A percentile compares a stretch with the other conserved stretches of the same genome.
phyloP scores from a whole-genome alignment of 2,113 vertebrate species.

The Protobothrops flavoviridis region DNA sequence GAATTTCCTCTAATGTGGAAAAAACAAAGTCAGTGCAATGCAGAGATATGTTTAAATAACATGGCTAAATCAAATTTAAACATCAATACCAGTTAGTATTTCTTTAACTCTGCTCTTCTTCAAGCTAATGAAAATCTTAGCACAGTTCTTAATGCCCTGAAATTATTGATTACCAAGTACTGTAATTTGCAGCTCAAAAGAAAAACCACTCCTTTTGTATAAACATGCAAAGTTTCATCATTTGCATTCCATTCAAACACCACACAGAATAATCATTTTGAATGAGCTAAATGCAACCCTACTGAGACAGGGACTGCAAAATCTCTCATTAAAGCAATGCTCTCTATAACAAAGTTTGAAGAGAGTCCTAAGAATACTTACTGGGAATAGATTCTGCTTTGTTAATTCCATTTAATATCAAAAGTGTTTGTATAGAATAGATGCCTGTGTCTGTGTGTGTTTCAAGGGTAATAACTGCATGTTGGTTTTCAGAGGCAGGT shows the following conservation, averaged over 20 bases:
- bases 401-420: slow-evolving; percentile 8
- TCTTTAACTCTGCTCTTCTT: slow-evolving; percentile 75
- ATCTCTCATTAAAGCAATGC: slow-evolving; percentile 29
- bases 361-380: slow-evolving; percentile 14
- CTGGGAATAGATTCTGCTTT: not conserved
- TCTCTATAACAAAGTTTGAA: slow-evolving; percentile 24
- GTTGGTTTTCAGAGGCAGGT: not conserved
- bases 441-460: not conserved
- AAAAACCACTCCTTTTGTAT: slow-evolving; percentile 35
- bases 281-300: slow-evolving; percentile 45
- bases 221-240: slow-evolving; percentile 47
- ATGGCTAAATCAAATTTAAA: slow-evolving; percentile 84
- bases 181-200: slow-evolving; percentile 79
- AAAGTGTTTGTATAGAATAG: not conserved
- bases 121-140: slow-evolving; percentile 80
- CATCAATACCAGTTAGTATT: slow-evolving; percentile 86
- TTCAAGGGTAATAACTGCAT: not conserved
- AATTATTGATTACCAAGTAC: slow-evolving; percentile 77
- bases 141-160: slow-evolving; percentile 54
- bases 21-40: slow-evolving; percentile 72
- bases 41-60: slow-evolving; percentile 74
- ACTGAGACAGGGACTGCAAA: slow-evolving; percentile 47
- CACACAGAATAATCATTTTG: slow-evolving; percentile 49
- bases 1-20: slow-evolving; percentile 62
- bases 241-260: slow-evolving; percentile 41